phyloP scores from a whole-genome alignment of 92 coral and sea anemone genomes.

The Pocillopora grandis region DNA sequence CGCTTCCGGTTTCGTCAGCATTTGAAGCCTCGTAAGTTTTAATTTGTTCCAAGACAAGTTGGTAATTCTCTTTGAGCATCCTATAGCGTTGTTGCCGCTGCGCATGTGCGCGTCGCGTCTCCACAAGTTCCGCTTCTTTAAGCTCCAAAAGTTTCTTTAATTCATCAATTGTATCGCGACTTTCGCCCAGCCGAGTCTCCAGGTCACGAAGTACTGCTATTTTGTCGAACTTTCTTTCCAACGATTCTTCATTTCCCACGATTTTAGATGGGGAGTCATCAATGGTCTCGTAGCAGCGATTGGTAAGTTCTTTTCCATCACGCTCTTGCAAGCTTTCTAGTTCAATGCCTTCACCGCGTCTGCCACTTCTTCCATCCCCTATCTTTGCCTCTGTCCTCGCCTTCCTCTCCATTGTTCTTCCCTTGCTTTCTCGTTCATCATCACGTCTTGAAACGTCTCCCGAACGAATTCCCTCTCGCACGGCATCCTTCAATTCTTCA shows the following conservation, averaged over 20 bases:
- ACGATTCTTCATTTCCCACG: background rate
- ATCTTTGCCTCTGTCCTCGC: background rate
- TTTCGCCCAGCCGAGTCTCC: slow-evolving; percentile 26
- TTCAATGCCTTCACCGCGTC: background rate
- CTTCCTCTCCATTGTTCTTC: background rate
- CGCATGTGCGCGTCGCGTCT: slow-evolving; percentile 78
- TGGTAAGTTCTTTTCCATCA: background rate
- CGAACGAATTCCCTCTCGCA: slow-evolving; percentile 32
- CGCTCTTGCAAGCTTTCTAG: background rate
- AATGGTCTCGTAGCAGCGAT: background rate
- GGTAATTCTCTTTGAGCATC: slow-evolving; percentile 75
- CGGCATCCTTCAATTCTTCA: slow-evolving; percentile 58
- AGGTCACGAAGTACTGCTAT: slow-evolving; percentile 25
- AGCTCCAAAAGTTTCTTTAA: slow-evolving; percentile 77
- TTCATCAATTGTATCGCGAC: slow-evolving; percentile 66
- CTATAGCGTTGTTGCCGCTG: slow-evolving; percentile 92
- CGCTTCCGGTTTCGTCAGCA: slow-evolving; percentile 41
- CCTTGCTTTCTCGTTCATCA: slow-evolving; percentile 5
- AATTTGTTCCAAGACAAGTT: slow-evolving; percentile 83
- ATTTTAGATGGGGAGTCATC: slow-evolving; percentile 11
- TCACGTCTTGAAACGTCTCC: slow-evolving; percentile 39
- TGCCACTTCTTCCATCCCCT: background rate
- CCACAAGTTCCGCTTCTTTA: slow-evolving; percentile 88
- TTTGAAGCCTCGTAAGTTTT: slow-evolving; percentile 73
- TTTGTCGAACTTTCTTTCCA: slow-evolving; percentile 21